Evolutionary conservation across 2,797 vertebrate genomes (phyloP).

Genomic region (Pseudochirops cupreus): DNA sequence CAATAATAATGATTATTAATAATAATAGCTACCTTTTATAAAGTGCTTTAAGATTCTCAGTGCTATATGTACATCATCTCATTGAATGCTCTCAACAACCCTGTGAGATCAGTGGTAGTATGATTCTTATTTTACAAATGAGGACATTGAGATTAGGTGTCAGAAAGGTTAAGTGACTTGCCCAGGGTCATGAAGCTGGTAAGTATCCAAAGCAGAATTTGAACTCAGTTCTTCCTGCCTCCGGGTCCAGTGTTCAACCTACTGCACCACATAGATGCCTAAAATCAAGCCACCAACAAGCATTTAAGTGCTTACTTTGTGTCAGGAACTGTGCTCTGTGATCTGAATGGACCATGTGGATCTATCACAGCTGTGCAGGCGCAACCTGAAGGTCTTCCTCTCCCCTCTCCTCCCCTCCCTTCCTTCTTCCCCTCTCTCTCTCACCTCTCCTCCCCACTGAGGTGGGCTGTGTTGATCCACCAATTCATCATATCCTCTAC

Average conservation of each 20-base stretch:
- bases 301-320: neutral
- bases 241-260: neutral
- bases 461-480: neutral
- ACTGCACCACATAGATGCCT: neutral
- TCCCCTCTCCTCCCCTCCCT: no score
- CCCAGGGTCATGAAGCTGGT: neutral
- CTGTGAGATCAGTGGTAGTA: neutral
- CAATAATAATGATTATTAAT: neutral
- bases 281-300: neutral
- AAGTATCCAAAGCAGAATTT: neutral
- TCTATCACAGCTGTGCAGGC: neutral
- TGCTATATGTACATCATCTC: neutral
- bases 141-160: neutral
- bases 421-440: no score
- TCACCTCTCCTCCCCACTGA: neutral
- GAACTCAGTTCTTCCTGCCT: neutral
- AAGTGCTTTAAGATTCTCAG: neutral
- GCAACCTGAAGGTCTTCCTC: neutral
- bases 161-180: neutral
- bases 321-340: neutral
- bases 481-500: neutral
- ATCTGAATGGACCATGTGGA: neutral
- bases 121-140: neutral
- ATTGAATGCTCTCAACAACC: neutral
- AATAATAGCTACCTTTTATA: neutral